Conservation (phyloP, 2,888 invertebrate species). For the Cheilosia soror region DNA sequence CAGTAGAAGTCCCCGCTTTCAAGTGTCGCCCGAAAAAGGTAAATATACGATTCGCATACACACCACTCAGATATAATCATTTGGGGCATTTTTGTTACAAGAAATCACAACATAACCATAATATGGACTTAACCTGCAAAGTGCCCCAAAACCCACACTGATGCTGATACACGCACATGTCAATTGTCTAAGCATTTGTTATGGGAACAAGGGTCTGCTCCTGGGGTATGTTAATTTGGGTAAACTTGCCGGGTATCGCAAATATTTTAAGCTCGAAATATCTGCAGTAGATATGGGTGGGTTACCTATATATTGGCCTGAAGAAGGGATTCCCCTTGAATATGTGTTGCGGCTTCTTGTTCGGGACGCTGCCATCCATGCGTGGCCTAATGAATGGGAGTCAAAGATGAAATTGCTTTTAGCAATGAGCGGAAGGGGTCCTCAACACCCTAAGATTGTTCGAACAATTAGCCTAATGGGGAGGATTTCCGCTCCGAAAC, state of each 20-base stretch:
- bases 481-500: conserved; percentile 42
- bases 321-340: conserved; percentile 24
- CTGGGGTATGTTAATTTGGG: conserved; percentile 56
- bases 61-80: conserved; percentile 23
- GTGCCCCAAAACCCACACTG: conserved; percentile 1
- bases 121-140: conserved; percentile 42
- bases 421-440: not conserved
- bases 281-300: too few species aligned
- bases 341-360: conserved; percentile 12
- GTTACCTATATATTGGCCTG: too few species aligned
- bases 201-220: conserved; percentile 34
- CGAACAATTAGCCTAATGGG: conserved; percentile 67
- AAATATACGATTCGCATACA: conserved; percentile 12
- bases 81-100: conserved; percentile 35
- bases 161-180: conserved; percentile 38
- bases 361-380: conserved; percentile 35
- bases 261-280: not conserved
- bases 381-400: conserved; percentile 49
- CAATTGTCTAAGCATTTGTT: conserved; percentile 60
- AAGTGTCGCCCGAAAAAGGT: conserved; percentile 48
- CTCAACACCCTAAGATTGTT: conserved; percentile 41
- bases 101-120: conserved; percentile 55
- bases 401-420: conserved; percentile 35
- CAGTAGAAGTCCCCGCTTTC: conserved; percentile 21
- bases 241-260: conserved; percentile 41